Base-by-base conservation (phyloP, 2,888 invertebrate genomes). In the Rhingia rostrata region DNA sequence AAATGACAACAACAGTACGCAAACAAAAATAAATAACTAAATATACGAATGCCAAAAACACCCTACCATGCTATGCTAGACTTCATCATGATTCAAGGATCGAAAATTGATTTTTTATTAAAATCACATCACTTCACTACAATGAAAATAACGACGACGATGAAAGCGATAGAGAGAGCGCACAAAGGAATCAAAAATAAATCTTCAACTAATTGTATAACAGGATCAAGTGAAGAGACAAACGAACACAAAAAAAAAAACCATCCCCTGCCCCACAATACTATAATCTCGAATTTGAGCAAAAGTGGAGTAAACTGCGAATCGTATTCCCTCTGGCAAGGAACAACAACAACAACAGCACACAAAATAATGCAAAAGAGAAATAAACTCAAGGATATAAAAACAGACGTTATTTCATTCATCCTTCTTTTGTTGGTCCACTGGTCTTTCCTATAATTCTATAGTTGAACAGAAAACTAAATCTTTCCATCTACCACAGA, bases 31-130 rank as follows among this genome's bases (percentile, higher is more conserved):
- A 12, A 35, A 22, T 22, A 22, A 22, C 1, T 22, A 22, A 22
- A 22, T 22, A 22, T 22, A 22, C 22, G 22, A 22, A 22, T 22
- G 22, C 22, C 22, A 22, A 22, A 22, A 22, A 22, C 22, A 10
- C 39, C 39, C 32, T 60, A 43, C 47, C 30, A 10, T 7, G 5
- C 33, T 33, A n/a, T n/a, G n/a, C 30, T 54, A 5, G 32, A 45
- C 4, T 47, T 47, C 35, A 53, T 51, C 72, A 54, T 32, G 45
- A 47, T 70, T 81, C 66, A 61, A 49, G 54, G 61, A 78, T 67
- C 67, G 66, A 67, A 60, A 78, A 83, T 83, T 67, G 78, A 83
- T 83, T 83, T 74, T 74, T 73, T 78, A 82, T 82, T 77, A 77
- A 82, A 82, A 82, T 72, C 78, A 73, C 67, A 78, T 82, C 72